Conservation (phyloP, 1,140 invertebrate genomes). For the Pogonognathellus flavescens region DNA sequence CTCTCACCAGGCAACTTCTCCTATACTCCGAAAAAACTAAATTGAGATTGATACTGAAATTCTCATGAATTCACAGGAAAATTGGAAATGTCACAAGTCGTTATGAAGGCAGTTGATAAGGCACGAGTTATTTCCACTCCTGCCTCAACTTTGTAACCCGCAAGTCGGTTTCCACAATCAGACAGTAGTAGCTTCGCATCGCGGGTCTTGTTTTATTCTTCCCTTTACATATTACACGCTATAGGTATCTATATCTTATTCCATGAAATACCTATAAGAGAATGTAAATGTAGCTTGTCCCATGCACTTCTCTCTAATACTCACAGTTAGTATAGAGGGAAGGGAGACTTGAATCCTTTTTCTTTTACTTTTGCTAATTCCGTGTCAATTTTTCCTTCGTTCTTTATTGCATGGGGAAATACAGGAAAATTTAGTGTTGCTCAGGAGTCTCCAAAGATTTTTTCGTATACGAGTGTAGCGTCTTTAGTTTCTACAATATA, state of each 20-base stretch:
- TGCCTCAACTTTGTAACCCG: conserved; percentile 46
- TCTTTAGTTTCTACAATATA: conserved; percentile 6
- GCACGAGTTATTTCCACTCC: conserved; percentile 62
- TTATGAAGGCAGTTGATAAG: conserved; percentile 64
- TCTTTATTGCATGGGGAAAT: conserved; percentile 40
- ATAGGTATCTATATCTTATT: neutral
- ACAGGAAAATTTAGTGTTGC: conserved; percentile 29
- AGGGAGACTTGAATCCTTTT: conserved; percentile 18
- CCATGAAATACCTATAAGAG: no score
- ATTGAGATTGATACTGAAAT: conserved; percentile 64
- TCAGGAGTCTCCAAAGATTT: conserved; percentile 9
- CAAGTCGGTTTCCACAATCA: conserved; percentile 39
- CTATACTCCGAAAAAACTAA: conserved; percentile 43
- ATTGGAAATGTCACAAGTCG: conserved; percentile 66
- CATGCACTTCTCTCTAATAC: no score
- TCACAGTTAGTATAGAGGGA: no score
- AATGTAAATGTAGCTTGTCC: no score
- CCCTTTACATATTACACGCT: conserved; percentile 1
- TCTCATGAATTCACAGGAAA: conserved; percentile 65
- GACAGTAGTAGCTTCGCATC: conserved; percentile 1
- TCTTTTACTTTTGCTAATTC: conserved; percentile 45
- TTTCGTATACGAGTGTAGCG: neutral
- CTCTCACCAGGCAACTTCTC: neutral
- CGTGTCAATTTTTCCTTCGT: conserved; percentile 42
- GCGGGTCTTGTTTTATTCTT: conserved; percentile 36